Evolutionary conservation across 2,797 vertebrate genomes (phyloP).

Genomic region (Sebastes steindachneri): DNA sequence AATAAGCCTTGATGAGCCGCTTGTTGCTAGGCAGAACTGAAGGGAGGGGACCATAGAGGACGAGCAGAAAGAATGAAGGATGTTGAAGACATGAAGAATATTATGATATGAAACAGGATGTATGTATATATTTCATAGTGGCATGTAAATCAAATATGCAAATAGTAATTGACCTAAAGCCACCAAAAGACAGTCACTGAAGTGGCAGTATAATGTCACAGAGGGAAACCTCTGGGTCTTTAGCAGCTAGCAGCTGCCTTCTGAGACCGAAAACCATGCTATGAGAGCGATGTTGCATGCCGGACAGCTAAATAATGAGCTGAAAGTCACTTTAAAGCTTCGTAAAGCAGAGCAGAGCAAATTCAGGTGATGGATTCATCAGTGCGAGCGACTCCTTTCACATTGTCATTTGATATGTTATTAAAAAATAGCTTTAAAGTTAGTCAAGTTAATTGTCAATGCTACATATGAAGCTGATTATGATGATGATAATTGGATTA

Average conservation of each 20-base stretch:
- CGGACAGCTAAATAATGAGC: too few species aligned
- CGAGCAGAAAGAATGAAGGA: not conserved
- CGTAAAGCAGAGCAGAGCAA: not conserved
- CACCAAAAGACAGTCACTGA: not conserved
- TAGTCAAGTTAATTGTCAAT: not conserved
- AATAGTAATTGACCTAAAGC: not conserved
- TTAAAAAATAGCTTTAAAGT: not conserved
- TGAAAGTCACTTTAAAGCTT: too few species aligned
- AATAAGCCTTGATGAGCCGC: constrained; percentile 39
- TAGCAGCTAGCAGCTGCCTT: too few species aligned
- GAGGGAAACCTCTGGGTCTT: not conserved
- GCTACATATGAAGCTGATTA: not conserved
- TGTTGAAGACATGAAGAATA: not conserved
- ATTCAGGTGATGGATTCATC: not conserved
- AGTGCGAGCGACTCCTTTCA: not conserved
- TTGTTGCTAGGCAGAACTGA: constrained; percentile 67
- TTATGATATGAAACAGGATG: not conserved
- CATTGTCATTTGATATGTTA: not conserved
- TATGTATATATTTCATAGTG: not conserved
- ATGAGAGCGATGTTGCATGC: too few species aligned
- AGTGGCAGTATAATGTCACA: not conserved
- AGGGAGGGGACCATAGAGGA: not conserved
- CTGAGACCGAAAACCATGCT: too few species aligned
- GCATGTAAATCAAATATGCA: not conserved
- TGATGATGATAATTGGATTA: not conserved